Conservation (phyloP, 2,797 vertebrate species). For the Sarcophilus harrisii region DNA sequence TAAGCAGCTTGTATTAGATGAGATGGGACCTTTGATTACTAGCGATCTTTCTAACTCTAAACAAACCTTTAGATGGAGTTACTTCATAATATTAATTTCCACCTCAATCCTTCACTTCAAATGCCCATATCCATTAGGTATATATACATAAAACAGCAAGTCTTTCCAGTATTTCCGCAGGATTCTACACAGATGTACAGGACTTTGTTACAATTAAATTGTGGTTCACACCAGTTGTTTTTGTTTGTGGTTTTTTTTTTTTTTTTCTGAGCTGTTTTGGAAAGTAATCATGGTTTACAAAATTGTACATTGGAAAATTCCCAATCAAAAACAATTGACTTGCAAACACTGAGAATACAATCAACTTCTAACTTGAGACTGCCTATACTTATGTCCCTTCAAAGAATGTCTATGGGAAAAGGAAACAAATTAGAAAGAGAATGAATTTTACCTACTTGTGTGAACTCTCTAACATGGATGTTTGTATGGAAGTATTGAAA, state of each 20-base stretch:
- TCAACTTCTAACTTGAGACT: neutral
- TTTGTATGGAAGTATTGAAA: neutral
- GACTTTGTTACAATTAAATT: neutral
- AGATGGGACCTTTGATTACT: neutral
- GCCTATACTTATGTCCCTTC: neutral
- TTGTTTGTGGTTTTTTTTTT: neutral
- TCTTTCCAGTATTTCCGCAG: neutral
- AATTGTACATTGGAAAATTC: neutral
- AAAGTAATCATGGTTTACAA: neutral
- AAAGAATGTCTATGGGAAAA: conserved; percentile 5
- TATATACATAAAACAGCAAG: neutral
- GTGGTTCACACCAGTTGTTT: neutral
- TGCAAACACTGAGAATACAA: conserved; percentile 17
- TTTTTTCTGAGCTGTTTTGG: neutral
- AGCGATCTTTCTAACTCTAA: neutral
- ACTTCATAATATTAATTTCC: neutral
- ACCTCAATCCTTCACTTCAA: neutral
- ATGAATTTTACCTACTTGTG: neutral
- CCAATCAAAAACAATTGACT: neutral
- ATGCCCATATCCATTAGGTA: neutral
- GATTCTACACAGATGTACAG: neutral
- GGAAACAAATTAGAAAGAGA: neutral
- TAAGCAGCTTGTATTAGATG: neutral
- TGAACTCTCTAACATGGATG: neutral
- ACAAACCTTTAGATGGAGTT: neutral